Conservation (phyloP, 2,888 invertebrate genomes). For the Lymantria monacha region DNA sequence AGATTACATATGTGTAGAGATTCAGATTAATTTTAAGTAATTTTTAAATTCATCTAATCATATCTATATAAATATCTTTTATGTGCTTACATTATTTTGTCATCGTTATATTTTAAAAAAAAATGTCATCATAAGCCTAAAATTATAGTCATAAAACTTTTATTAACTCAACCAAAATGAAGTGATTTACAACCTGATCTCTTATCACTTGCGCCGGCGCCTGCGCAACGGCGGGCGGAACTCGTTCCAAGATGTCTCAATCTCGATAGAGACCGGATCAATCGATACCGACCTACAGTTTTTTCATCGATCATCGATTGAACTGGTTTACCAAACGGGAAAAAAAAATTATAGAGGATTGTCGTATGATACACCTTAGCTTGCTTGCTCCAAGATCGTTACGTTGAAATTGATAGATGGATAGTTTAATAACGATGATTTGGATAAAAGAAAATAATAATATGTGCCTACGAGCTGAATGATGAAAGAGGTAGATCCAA, state of each 20-base stretch:
- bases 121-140: not conserved
- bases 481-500: constrained; percentile 4
- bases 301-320: constrained; percentile 71
- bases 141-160: not conserved
- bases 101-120: not conserved
- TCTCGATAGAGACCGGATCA: constrained; percentile 73
- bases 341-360: constrained; percentile 46
- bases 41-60: too few species aligned
- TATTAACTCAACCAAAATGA: constrained; percentile 14
- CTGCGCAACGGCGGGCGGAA: constrained; percentile 55
- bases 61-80: not conserved
- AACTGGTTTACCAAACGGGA: constrained; percentile 64
- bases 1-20: too few species aligned
- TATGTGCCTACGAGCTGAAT: constrained; percentile 4
- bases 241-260: constrained; percentile 79
- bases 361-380: constrained; percentile 30
- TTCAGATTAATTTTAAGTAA: too few species aligned
- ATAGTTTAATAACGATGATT: constrained; percentile 36
- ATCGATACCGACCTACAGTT: constrained; percentile 69
- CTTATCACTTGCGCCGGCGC: constrained; percentile 37
- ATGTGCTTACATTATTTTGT: not conserved
- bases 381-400: constrained; percentile 22
- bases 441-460: constrained; percentile 11
- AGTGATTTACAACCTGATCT: constrained; percentile 34
- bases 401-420: constrained; percentile 36